Base-by-base conservation (phyloP, 2,888 invertebrate genomes). In the Silvanus unidentatus region DNA sequence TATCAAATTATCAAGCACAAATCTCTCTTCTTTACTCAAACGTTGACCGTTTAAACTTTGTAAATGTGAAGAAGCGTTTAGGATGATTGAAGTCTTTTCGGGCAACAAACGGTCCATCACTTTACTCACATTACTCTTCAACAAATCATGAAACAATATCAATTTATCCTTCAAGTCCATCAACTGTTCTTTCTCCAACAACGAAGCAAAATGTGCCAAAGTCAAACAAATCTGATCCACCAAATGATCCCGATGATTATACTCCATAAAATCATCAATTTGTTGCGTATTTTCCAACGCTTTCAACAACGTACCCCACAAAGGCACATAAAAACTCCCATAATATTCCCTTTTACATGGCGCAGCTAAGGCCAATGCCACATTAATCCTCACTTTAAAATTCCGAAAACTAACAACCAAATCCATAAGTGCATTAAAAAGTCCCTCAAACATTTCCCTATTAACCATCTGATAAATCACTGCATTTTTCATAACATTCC, bases 361-460 rank as follows among this genome's bases (percentile, higher is more conserved):
- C 45, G 78, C 79, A 9, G 78, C 79, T 47, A 94, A 67, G 1
- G 92, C 90, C 44, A 80, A 75, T 1, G 88, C 86, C 2, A 92
- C 92, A 70, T 88, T 92, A 47, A 89, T 91, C 22, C 93, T 82
- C 4, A 94, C 94, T 76, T 94, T 94, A 55, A 92, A 86, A 68
- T 93, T 93, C 44, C 81, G 79, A 67, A 86, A 88, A 48, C 81
- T 79, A 39, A 81, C 78, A 0, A 88, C 80, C 12, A 89, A 69
- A 11, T 76, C 75, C 49, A 80, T 80, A 3, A 92, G 71, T 9
- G 78, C 77, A 10, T 77, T 73, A 56, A 87, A 84, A 39, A 39
- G 3, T 13, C 29, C 15, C n/a, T 37, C 15, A 12, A 12, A 32
- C 4, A 5, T 32, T 11, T 4, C 10, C n/a, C 6, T 3, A 5